Percentiles rank a stretch among this genome's conserved stretches.
These are phyloP conservation scores for Apolygus lucorum DNA, from an alignment of 1,140 invertebrate species.

Conservation along the genomic window DNA sequence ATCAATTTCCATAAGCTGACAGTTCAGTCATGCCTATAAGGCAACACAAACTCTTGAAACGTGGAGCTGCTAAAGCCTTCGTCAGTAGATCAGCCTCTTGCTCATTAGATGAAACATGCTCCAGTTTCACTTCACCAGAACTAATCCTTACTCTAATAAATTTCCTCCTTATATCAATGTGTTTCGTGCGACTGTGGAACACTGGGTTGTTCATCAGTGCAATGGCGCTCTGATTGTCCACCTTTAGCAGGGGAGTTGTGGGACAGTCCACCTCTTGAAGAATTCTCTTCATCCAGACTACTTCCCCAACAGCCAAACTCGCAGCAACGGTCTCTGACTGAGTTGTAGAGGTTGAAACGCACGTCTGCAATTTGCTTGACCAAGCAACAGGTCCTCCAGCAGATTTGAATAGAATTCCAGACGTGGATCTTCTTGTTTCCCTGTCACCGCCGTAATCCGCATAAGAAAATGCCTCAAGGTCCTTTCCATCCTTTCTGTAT, in stretches of 20 bases:
- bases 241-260: background rate
- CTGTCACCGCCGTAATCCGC: slow-evolving; percentile 37
- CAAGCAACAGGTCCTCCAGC: slow-evolving; percentile 33
- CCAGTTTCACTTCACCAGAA: background rate
- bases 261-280: background rate
- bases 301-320: slow-evolving; percentile 36
- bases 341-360: slow-evolving; percentile 33
- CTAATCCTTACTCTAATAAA: slow-evolving; percentile 18
- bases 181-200: slow-evolving; percentile 35
- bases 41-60: no score
- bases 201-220: slow-evolving; percentile 35
- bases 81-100: slow-evolving; percentile 25
- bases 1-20: no score
- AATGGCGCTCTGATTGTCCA: slow-evolving; percentile 36
- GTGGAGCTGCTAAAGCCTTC: slow-evolving; percentile 25
- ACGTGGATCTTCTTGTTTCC: slow-evolving; percentile 36
- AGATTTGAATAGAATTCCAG: slow-evolving; percentile 27
- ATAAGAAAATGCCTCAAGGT: slow-evolving; percentile 30
- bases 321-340: slow-evolving; percentile 43
- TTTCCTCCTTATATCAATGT: slow-evolving; percentile 32
- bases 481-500: slow-evolving; percentile 30
- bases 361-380: slow-evolving; percentile 33
- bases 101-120: background rate
- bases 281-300: slow-evolving; percentile 19
- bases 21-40: no score